A percentile compares a stretch with the other conserved stretches of the same genome.
Evolutionary conservation across 1,140 invertebrate genomes (phyloP).

Genomic region (Drosophila melanica): DNA sequence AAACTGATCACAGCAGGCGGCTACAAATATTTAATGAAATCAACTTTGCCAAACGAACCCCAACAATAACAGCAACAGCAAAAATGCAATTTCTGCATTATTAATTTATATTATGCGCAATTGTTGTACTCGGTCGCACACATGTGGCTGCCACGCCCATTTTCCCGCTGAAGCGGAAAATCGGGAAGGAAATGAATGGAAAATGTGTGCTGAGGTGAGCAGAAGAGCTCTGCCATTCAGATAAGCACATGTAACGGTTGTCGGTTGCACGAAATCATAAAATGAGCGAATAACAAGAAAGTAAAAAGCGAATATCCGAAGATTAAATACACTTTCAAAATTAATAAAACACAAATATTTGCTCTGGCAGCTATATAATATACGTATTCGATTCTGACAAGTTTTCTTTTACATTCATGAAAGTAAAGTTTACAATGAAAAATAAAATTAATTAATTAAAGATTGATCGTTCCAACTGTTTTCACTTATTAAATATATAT

Average conservation of each 20-base stretch:
- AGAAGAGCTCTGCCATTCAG: slow-evolving; percentile 39
- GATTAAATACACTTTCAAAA: neutral
- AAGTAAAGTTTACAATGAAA: too few relatives aligned
- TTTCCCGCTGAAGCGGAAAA: slow-evolving; percentile 68
- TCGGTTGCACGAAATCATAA: slow-evolving; percentile 53
- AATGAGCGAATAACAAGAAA: slow-evolving; percentile 9
- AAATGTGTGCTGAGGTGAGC: slow-evolving; percentile 35
- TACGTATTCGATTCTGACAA: too few relatives aligned
- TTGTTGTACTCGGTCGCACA: slow-evolving; percentile 55
- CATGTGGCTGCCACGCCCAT: neutral
- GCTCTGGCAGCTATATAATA: too few relatives aligned
- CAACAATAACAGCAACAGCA: slow-evolving; percentile 33
- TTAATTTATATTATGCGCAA: slow-evolving; percentile 83
- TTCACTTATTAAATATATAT: too few relatives aligned
- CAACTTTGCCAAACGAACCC: slow-evolving; percentile 44
- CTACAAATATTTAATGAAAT: slow-evolving; percentile 82
- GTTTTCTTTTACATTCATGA: too few relatives aligned
- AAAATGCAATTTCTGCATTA: slow-evolving; percentile 82
- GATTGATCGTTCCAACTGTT: too few relatives aligned
- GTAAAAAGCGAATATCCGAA: neutral
- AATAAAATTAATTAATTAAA: too few relatives aligned
- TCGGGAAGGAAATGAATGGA: slow-evolving; percentile 49
- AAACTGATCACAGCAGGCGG: slow-evolving; percentile 53
- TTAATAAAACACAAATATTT: too few relatives aligned
- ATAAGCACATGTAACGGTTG: slow-evolving; percentile 71